Base-by-base conservation (phyloP, 2,888 invertebrate species). In the Tuberolachnus salignus region DNA sequence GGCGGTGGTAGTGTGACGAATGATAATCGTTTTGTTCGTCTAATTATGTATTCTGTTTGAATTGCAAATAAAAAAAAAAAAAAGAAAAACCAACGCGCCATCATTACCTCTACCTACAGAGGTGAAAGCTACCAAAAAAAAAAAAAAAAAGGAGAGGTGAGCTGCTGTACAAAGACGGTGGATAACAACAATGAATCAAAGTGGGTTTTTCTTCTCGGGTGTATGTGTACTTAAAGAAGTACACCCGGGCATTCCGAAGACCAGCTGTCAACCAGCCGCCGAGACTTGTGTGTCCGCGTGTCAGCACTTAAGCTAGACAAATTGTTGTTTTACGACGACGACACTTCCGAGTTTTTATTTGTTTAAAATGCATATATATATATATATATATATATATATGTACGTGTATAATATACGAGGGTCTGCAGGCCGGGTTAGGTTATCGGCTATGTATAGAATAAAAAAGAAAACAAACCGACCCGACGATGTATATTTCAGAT, bases 241-340 rank as follows among this genome's bases (percentile, higher is more conserved):
- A 26, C 59, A 69, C 49, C 66, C 19, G 21, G 23, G 61, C 59
- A 69, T 69, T 57, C 51, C 49, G 69, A 78, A 78, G 59, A 78
- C 78, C 57, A n/a, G 67, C 78, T 78, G 78, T 78, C 78, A 69
- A 67, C 75, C 46, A 46, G 49, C 46, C 23, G 49, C 46, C 23
- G 34, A 75, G 55, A 75, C 75, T 57, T 49, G 75, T 49, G 75
- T 34, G 34, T 75, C 75, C 78, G 21, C 46, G 51, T 61, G 78
- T 78, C 78, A 78, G 67, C 69, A 78, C 78, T 78, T 78, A 78
- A 78, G 78, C 78, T 69, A 78, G 78, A 78, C 78, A 78, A 78
- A 78, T 78, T 78, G 78, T 69, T 59, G 34, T 75, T 66, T 67
- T 78, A 49, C 59, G 69, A 59, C 59, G 69, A 49, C 59, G 61